Evolutionary conservation across 1,140 invertebrate species (phyloP).

Genomic region (Brachionus manjavacas): DNA sequence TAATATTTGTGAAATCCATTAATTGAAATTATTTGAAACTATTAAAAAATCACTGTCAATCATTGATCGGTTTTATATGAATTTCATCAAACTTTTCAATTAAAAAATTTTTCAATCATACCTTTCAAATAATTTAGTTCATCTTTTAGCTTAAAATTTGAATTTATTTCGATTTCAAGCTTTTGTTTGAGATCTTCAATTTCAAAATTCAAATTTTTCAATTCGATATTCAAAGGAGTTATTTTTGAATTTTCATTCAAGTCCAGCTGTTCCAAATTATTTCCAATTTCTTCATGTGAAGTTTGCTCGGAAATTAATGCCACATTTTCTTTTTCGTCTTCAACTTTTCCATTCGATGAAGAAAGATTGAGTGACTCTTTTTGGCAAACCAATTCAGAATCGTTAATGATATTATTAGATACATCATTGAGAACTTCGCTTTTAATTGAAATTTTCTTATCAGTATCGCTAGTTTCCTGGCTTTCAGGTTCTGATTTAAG

Average conservation of each 20-base stretch:
- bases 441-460: conserved; percentile 2
- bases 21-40: background rate
- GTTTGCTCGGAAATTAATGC: background rate
- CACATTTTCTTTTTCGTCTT: conserved; percentile 33
- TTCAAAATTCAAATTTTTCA: background rate
- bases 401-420: background rate
- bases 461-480: background rate
- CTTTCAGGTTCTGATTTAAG: background rate
- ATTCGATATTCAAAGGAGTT: background rate
- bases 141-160: background rate
- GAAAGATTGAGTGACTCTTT: background rate
- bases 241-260: background rate
- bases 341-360: background rate
- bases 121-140: background rate
- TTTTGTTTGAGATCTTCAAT: background rate
- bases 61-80: background rate
- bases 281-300: background rate
- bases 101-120: background rate
- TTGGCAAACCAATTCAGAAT: background rate
- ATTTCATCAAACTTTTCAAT: background rate
- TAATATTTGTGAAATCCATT: background rate
- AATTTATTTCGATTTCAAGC: background rate
- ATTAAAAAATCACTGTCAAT: background rate
- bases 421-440: conserved; percentile 4
- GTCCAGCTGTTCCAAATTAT: background rate